phyloP scores from a whole-genome alignment of 2,888 invertebrate genomes.

The Amphiduros pacificus region DNA sequence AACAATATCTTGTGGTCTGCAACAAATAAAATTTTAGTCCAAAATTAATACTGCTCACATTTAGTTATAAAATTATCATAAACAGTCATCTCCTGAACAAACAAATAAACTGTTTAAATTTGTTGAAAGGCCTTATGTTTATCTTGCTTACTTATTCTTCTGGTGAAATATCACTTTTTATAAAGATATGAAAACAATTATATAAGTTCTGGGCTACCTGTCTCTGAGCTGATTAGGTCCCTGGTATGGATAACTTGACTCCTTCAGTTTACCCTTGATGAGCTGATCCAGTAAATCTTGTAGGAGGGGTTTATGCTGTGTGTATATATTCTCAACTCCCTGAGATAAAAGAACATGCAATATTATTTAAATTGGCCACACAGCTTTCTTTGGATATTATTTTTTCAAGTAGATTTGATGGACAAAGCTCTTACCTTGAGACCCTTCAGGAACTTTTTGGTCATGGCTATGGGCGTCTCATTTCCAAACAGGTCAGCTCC shows the following conservation, averaged over 20 bases:
- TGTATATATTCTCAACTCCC: slow-evolving; percentile 98
- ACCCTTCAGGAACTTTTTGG: slow-evolving; percentile 74
- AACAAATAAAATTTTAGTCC: slow-evolving; percentile 28
- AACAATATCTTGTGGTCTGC: slow-evolving; percentile 87
- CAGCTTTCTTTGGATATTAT: not conserved
- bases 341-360: slow-evolving; percentile 65
- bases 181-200: too few relatives aligned
- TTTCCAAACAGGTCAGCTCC: slow-evolving; percentile 81
- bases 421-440: slow-evolving; percentile 71
- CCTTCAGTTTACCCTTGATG: slow-evolving; percentile 85
- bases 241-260: slow-evolving; percentile 81
- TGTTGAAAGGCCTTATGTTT: not conserved
- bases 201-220: too few relatives aligned
- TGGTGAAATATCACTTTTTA: too few relatives aligned
- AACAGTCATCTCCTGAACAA: too few relatives aligned
- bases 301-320: slow-evolving; percentile 93
- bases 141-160: too few relatives aligned
- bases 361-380: too few relatives aligned
- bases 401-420: not conserved
- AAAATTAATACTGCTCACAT: not conserved
- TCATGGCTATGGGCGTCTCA: slow-evolving; percentile 84
- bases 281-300: slow-evolving; percentile 87
- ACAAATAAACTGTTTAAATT: too few relatives aligned
- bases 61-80: not conserved
- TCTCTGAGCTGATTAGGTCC: slow-evolving; percentile 64